Percentiles rank a stretch among this genome's conserved stretches.
phyloP scores from a whole-genome alignment of 2,113 vertebrate species.

The Chelonoidis abingdonii region DNA sequence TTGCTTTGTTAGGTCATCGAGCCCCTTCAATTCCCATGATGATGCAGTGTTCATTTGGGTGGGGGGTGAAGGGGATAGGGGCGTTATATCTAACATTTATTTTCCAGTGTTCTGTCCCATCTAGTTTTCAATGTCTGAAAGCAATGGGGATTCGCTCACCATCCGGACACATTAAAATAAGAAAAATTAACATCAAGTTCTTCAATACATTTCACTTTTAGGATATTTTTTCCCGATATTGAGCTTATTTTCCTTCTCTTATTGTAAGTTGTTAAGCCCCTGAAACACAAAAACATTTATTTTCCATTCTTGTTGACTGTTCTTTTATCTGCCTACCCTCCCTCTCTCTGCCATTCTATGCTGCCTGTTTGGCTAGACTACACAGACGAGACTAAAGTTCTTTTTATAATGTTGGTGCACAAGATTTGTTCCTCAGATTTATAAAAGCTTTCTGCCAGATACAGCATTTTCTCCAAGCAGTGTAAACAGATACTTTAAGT shows the following conservation, averaged over 20 bases:
- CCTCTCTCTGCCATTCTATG: not conserved
- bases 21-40: conserved; percentile 1
- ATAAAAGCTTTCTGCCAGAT: not conserved
- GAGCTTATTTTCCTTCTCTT: conserved; percentile 5
- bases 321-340: not conserved
- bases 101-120: not conserved
- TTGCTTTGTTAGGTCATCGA: not conserved
- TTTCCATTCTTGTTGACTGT: not conserved
- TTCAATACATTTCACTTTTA: not conserved
- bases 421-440: not conserved
- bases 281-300: not conserved
- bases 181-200: not conserved
- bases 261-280: not conserved
- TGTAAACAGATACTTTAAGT: not conserved
- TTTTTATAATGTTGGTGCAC: not conserved
- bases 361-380: not conserved
- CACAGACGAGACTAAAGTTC: not conserved
- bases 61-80: not conserved
- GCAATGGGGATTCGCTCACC: not conserved
- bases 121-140: conserved; percentile 1
- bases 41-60: not conserved
- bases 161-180: not conserved
- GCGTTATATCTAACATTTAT: not conserved
- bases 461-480: not conserved
- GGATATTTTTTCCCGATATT: not conserved